phyloP scores from a whole-genome alignment of 2,113 vertebrate genomes.

The Scartelaos histophorus region DNA sequence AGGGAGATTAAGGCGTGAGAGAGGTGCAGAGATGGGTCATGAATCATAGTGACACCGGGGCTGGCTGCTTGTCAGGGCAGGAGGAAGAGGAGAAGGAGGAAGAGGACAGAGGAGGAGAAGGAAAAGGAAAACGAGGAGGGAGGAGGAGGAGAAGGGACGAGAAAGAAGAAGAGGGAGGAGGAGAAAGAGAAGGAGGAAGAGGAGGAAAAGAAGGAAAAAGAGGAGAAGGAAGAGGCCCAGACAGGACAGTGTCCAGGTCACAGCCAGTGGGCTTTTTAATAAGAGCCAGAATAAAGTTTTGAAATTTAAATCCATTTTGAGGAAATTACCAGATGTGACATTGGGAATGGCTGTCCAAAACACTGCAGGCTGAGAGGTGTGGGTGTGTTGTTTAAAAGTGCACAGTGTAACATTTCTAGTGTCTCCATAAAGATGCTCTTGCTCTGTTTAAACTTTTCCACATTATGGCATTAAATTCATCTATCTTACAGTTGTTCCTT shows the following conservation, averaged over 20 bases:
- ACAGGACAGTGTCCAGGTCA: constrained; percentile 45
- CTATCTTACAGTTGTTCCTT: too few species aligned
- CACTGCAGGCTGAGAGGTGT: constrained; percentile 1
- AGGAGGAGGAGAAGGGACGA: constrained; percentile 50
- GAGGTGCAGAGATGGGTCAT: constrained; percentile 61
- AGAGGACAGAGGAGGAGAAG: constrained; percentile 46
- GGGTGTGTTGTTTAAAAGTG: background rate
- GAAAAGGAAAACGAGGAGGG: constrained; percentile 56
- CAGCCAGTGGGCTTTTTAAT: constrained; percentile 31
- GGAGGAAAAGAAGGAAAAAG: constrained; percentile 19
- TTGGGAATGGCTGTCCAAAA: background rate
- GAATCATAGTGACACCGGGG: constrained; percentile 67
- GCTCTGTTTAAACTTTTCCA: too few species aligned
- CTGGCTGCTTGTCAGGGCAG: constrained; percentile 60
- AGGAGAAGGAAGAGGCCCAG: constrained; percentile 48
- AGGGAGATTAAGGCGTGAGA: constrained; percentile 66
- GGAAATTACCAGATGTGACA: background rate
- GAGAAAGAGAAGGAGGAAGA: constrained; percentile 49
- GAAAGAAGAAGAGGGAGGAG: constrained; percentile 44
- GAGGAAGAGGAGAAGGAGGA: constrained; percentile 11
- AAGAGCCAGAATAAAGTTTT: constrained; percentile 19
- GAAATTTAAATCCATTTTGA: constrained; percentile 12
- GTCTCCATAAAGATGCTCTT: too few species aligned
- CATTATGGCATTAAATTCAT: too few species aligned
- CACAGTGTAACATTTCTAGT: too few species aligned